These are phyloP conservation scores for Meleagris gallopavo DNA, from an alignment of 2,113 vertebrate genomes.

Conservation along the genomic window DNA sequence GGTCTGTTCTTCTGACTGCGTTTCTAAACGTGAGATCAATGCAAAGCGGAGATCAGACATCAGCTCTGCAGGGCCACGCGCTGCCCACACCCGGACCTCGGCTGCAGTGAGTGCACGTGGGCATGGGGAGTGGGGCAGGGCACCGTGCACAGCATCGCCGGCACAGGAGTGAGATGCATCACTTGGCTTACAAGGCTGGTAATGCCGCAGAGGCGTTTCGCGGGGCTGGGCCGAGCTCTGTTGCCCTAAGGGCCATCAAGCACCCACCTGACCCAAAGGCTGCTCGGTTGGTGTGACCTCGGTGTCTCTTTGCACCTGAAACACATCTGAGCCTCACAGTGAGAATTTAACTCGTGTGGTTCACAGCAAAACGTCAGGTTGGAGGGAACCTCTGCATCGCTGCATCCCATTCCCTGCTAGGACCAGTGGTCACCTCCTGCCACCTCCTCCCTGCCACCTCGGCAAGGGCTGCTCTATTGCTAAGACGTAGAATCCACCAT, in stretches of 20 bases:
- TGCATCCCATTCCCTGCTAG: not conserved
- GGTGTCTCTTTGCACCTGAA: slow-evolving; percentile 59
- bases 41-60: slow-evolving; percentile 78
- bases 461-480: not conserved
- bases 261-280: slow-evolving; percentile 62
- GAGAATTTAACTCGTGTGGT: not conserved
- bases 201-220: not conserved
- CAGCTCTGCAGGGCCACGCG: not conserved
- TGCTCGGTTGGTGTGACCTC: slow-evolving; percentile 46
- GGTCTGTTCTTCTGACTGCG: slow-evolving; percentile 83
- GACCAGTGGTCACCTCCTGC: not conserved
- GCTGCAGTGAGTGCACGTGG: not conserved
- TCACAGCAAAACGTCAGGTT: not conserved
- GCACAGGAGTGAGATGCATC: accelerated
- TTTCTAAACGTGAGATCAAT: slow-evolving; percentile 83
- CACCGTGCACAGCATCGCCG: not conserved
- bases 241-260: not conserved
- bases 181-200: not conserved
- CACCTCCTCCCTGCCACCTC: not conserved
- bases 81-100: not conserved
- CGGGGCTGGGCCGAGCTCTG: not conserved
- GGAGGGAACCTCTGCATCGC: not conserved
- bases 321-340: slow-evolving; percentile 57
- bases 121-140: not conserved
- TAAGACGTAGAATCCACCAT: not conserved